These are phyloP conservation scores for Pterocles orientalis DNA, from an alignment of 2,113 vertebrate genomes.

Conservation along the genomic window DNA sequence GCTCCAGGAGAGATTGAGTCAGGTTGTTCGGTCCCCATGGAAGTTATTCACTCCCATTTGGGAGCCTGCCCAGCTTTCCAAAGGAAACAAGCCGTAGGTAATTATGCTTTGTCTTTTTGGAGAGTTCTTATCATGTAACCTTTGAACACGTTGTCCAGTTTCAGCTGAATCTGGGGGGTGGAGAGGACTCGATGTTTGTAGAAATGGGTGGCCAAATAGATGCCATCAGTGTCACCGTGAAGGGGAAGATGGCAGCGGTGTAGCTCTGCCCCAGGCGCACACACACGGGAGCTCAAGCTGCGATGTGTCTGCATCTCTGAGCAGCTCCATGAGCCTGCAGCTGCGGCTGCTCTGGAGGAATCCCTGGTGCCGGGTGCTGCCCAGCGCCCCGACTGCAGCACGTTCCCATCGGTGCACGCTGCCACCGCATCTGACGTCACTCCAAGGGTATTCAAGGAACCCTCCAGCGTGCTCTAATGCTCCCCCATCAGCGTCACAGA, in stretches of 20 bases:
- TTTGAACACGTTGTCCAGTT: neutral
- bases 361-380: neutral
- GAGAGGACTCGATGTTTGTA: neutral
- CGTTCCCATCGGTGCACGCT: rapidly evolving
- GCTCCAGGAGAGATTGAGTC: neutral
- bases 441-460: neutral
- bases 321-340: neutral
- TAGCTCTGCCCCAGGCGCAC: neutral
- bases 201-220: neutral
- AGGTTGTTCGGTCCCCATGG: neutral
- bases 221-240: neutral
- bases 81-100: neutral
- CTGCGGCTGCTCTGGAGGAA: neutral
- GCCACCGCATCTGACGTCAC: neutral
- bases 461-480: neutral
- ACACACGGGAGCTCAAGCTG: neutral
- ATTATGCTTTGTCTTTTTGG: neutral
- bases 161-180: neutral
- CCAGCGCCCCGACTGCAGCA: rapidly evolving
- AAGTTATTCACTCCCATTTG: neutral
- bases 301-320: neutral
- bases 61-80: neutral
- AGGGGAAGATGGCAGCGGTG: neutral
- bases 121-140: neutral
- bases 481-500: neutral